Conservation (phyloP, 2,888 invertebrate species). For the Embidobia sp. region DNA sequence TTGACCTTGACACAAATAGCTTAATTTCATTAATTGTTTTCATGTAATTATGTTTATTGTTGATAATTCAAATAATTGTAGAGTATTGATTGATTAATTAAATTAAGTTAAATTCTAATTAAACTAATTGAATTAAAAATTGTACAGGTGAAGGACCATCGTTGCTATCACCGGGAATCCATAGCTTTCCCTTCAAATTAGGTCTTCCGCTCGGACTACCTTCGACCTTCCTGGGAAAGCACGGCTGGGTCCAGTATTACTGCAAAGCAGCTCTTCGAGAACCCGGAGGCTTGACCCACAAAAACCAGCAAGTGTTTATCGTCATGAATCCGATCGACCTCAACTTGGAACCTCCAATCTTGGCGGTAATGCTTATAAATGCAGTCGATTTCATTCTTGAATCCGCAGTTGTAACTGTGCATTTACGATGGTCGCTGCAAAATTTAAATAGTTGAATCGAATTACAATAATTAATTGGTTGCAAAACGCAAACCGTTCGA, state of each 20-base stretch:
- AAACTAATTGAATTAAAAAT: too few species aligned
- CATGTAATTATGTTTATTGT: too few species aligned
- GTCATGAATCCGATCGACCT: constrained; percentile 98
- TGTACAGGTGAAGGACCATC: constrained; percentile 89
- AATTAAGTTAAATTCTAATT: too few species aligned
- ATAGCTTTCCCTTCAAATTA: constrained; percentile 96
- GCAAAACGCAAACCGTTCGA: constrained; percentile 12
- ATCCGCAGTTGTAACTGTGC: too few species aligned
- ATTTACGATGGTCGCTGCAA: background rate
- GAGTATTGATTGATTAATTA: too few species aligned
- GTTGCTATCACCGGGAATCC: constrained; percentile 94
- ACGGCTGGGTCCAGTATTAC: constrained; percentile 97
- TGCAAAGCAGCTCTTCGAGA: constrained; percentile 95
- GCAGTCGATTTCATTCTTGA: too few species aligned
- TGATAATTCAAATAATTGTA: too few species aligned
- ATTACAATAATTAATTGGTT: constrained; percentile 18
- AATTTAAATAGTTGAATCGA: background rate
- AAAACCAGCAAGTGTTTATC: constrained; percentile 98
- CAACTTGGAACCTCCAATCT: constrained; percentile 92
- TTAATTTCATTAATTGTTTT: too few species aligned
- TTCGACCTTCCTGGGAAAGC: constrained; percentile 95
- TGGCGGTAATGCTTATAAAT: constrained; percentile 87
- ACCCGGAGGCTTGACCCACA: constrained; percentile 94
- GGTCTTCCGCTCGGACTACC: constrained; percentile 94
- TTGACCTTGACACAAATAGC: too few species aligned